Evolutionary conservation across 1,140 invertebrate species (phyloP), one percentile per base, ranked within the genome.

Genomic region (Homarus americanus): DNA sequence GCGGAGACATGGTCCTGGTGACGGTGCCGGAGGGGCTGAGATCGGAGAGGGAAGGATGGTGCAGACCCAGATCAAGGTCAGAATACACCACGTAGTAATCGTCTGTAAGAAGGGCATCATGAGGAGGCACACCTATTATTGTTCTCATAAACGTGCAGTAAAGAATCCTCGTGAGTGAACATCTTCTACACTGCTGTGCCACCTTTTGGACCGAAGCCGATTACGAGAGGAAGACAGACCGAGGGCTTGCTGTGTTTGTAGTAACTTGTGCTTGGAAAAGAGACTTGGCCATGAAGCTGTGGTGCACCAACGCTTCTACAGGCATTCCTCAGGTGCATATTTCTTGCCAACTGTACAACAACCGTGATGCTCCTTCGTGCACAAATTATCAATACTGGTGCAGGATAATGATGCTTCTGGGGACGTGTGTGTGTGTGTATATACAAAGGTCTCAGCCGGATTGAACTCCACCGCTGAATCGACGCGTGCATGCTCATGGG

Each of bases 71-170:
- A 88, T 93, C 92, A 73, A 93, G 83, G 58, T 93, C 92, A 15
- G 92, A 93, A 75, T 93, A 93, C 82, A 93, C 91, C 82, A 93
- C 91, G 91, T 80, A 91, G 90, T 91, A 93, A 41, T 87, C 91
- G 84, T 93, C 92, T 93, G 92, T 58, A 90, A 93, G 44, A 80
- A 44, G 53, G 41, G 76, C 38, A n/a, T 75, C 82, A 86, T 72
- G n/a, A 79, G 40, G 40, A 53, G 20, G 44, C 28, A 20, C 17
- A 34, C n/a, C 34, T 24, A n/a, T 44, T 20, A 41, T 34, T 10
- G 38, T 53, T 32, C 53, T 79, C 32, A 49, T 69, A 28, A 36
- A 24, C 15, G 79, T 82, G 79, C 79, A 82, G 28, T 40, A 34
- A 58, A n/a, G 32, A 28, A 49, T 17, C 36, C 49, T 3, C 36